phyloP scores from a whole-genome alignment of 2,113 vertebrate species.

The Syngnathoides biaculeatus region DNA sequence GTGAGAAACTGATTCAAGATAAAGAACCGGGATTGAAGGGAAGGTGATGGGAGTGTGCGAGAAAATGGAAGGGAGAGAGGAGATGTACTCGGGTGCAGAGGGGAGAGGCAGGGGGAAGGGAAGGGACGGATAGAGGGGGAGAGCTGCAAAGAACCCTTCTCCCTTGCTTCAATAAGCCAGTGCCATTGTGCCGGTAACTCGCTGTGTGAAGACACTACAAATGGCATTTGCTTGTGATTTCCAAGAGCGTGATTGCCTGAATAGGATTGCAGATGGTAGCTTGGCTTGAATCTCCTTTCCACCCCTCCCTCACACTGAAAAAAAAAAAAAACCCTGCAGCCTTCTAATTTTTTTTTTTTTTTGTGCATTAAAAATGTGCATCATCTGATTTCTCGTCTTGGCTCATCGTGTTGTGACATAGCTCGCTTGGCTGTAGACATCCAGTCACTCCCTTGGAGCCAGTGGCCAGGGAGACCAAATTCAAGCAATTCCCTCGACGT shows the following conservation, averaged over 20 bases:
- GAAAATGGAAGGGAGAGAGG: conserved; percentile 56
- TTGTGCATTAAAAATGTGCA: conserved; percentile 18
- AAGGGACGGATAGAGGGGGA: conserved; percentile 53
- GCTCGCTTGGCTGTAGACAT: conserved; percentile 31
- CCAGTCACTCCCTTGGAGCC: conserved; percentile 52
- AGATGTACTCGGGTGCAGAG: conserved; percentile 57
- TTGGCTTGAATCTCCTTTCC: conserved; percentile 31
- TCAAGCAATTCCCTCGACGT: conserved; percentile 49
- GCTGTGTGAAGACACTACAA: conserved; percentile 45
- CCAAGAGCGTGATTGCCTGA: conserved; percentile 10
- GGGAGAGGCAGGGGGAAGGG: conserved; percentile 68
- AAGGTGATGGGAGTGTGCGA: conserved; percentile 35
- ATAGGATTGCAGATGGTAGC: conserved; percentile 14
- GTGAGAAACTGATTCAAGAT: conserved; percentile 25
- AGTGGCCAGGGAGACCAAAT: conserved; percentile 44
- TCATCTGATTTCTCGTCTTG: conserved; percentile 39
- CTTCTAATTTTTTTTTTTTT: conserved; percentile 15
- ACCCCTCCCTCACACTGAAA: conserved; percentile 10
- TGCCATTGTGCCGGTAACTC: conserved; percentile 54
- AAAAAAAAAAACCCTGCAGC: conserved; percentile 16
- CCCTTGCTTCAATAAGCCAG: conserved; percentile 51
- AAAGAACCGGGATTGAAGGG: conserved; percentile 43
- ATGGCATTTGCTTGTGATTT: conserved; percentile 21
- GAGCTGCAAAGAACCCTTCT: conserved; percentile 58
- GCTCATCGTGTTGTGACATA: conserved; percentile 48